Evolutionary conservation across 92 coral and sea anemone genomes (phyloP).

Genomic region (Palythoa caribaeorum): DNA sequence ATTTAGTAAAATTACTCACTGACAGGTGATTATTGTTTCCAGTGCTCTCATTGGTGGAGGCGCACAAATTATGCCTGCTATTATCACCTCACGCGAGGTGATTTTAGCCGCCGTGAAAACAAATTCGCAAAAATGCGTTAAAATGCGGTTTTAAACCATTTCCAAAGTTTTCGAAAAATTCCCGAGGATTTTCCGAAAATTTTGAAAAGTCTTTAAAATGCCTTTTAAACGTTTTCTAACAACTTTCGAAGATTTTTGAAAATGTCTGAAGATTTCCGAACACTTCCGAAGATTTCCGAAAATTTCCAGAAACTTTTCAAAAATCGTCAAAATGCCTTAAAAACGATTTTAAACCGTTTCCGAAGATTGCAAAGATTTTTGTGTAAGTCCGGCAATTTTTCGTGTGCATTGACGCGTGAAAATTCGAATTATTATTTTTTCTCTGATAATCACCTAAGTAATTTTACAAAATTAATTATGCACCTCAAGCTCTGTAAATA

Average conservation of each 20-base stretch:
- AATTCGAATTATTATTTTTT: neutral
- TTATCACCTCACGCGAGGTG: neutral
- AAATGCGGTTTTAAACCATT: neutral
- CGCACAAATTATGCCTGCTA: neutral
- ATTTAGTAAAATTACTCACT: too few relatives aligned
- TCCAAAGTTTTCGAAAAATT: neutral
- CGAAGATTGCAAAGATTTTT: neutral
- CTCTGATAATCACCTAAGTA: too few relatives aligned
- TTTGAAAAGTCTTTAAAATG: too few relatives aligned
- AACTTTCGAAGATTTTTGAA: neutral
- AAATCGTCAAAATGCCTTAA: too few relatives aligned
- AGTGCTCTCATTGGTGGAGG: neutral
- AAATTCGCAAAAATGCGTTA: neutral
- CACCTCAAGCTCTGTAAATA: neutral
- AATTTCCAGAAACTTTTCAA: neutral
- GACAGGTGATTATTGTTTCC: neutral
- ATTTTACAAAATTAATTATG: too few relatives aligned
- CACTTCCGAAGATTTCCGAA: neutral
- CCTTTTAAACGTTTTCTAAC: neutral
- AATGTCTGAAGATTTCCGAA: too few relatives aligned
- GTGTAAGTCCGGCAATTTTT: neutral
- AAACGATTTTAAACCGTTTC: neutral
- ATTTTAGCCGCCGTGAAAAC: neutral
- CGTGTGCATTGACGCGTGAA: neutral
- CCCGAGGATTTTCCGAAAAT: neutral